Evolutionary conservation across 2,888 invertebrate genomes (phyloP).

Genomic region (Uloborus plumipes): DNA sequence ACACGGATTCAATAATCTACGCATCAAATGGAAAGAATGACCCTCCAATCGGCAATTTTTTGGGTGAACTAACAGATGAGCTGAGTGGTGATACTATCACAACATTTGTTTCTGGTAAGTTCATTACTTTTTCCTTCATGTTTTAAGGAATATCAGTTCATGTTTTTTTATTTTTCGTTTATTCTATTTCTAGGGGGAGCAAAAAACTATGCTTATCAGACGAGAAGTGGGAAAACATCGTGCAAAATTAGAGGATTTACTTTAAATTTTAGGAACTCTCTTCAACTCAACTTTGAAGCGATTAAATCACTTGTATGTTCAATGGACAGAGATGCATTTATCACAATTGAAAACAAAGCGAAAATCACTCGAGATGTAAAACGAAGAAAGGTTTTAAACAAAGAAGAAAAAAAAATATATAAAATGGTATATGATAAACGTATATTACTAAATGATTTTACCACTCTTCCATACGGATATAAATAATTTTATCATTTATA

Average conservation of each 20-base stretch:
- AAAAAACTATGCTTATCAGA: background rate
- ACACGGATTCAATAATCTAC: background rate
- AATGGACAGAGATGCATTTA: background rate
- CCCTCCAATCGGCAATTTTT: background rate
- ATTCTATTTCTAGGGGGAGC: background rate
- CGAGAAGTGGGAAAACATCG: too few species aligned
- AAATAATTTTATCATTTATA: background rate
- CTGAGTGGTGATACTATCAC: background rate
- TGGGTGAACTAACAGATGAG: background rate
- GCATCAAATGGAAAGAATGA: background rate
- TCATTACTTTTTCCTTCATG: background rate
- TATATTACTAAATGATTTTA: background rate
- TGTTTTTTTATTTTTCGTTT: background rate
- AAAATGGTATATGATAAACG: background rate
- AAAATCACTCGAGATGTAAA: constrained; percentile 1
- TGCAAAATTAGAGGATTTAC: too few species aligned
- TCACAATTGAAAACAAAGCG: background rate
- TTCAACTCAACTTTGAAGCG: too few species aligned
- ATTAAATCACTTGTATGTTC: background rate
- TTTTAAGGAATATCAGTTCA: background rate
- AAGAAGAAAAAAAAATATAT: background rate
- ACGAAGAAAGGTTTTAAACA: background rate
- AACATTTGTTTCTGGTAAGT: background rate
- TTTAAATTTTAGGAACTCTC: too few species aligned
- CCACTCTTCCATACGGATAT: background rate